A percentile compares a stretch with the other conserved stretches of the same genome.
Evolutionary conservation across 2,888 invertebrate genomes (phyloP).

Genomic region (Fabriciana adippe): DNA sequence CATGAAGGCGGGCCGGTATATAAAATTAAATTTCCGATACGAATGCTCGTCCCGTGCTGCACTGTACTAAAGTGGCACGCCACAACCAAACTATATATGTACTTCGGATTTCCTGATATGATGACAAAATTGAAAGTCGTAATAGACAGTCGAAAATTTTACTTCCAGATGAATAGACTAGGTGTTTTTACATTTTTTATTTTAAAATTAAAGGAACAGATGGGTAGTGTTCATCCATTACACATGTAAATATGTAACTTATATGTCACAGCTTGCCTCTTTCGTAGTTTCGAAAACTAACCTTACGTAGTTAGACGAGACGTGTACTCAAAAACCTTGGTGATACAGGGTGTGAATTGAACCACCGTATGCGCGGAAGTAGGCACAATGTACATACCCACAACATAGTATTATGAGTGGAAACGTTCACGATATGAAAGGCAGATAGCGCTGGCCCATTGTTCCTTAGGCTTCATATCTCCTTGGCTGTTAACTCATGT

Average conservation of each 20-base stretch:
- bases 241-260: too few relatives aligned
- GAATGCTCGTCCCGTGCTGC: conserved; percentile 1
- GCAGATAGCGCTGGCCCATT: conserved; percentile 46
- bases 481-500: conserved; percentile 45
- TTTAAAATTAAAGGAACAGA: too few relatives aligned
- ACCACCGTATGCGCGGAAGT: conserved; percentile 42
- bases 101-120: conserved; percentile 3
- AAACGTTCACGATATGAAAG: conserved; percentile 47
- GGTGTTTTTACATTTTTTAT: too few relatives aligned
- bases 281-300: too few relatives aligned
- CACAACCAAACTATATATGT: background rate
- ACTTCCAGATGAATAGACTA: too few relatives aligned
- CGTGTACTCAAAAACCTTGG: conserved; percentile 31
- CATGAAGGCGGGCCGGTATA: conserved; percentile 21
- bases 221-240: too few relatives aligned
- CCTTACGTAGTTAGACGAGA: background rate
- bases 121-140: background rate
- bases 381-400: conserved; percentile 19
- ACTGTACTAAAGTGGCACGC: background rate
- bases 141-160: too few relatives aligned
- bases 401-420: conserved; percentile 38
- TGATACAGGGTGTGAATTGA: conserved; percentile 38
- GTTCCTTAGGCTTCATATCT: conserved; percentile 46
- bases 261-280: too few relatives aligned
- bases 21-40: conserved; percentile 21